phyloP scores from a whole-genome alignment of 2,888 invertebrate species.

The Tupiocoris notatus region DNA sequence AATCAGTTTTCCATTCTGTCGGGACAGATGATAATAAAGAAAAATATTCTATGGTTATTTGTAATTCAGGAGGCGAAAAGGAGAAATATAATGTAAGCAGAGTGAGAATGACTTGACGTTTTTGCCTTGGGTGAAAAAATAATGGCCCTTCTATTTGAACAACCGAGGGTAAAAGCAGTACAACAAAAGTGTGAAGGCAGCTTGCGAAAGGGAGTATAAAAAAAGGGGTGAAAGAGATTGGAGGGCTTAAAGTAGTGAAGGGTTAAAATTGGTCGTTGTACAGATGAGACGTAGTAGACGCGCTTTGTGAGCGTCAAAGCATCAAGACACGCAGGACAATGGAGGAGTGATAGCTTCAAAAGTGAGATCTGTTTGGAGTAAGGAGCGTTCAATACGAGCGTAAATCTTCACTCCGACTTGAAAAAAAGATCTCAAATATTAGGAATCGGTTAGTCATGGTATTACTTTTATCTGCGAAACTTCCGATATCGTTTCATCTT shows the following conservation, averaged over 20 bases:
- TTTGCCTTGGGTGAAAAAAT: neutral
- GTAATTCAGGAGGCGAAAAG: too few species aligned
- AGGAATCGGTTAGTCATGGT: too few species aligned
- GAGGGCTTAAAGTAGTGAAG: neutral
- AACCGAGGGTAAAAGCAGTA: neutral
- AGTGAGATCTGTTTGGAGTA: too few species aligned
- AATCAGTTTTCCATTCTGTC: too few species aligned
- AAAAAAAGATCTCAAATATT: too few species aligned
- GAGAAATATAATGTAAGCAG: too few species aligned
- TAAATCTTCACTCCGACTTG: too few species aligned
- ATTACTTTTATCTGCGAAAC: too few species aligned
- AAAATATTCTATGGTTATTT: too few species aligned
- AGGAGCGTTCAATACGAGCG: too few species aligned
- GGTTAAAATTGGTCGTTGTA: neutral
- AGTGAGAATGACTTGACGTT: neutral
- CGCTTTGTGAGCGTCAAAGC: neutral
- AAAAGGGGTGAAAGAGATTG: neutral
- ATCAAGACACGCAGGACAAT: neutral
- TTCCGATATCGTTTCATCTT: too few species aligned
- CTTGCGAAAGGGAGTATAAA: neutral
- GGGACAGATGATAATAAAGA: too few species aligned
- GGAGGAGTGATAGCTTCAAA: neutral
- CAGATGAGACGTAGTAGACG: neutral
- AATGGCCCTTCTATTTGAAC: neutral
- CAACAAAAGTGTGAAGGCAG: neutral